Conservation (phyloP, 1,140 invertebrate species). For the Hermetia illucens region DNA sequence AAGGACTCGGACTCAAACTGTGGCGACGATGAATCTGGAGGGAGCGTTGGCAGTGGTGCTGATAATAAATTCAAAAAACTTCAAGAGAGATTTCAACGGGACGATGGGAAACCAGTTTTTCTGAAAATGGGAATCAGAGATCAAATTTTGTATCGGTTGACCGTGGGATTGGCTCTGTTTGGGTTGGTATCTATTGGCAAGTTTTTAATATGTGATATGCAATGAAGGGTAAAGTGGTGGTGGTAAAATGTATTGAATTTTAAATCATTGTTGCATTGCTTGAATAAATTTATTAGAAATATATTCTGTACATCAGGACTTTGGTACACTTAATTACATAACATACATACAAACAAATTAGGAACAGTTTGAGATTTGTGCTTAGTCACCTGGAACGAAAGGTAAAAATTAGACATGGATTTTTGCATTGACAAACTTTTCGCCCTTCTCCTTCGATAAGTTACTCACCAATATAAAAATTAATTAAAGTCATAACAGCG, state of each 20-base stretch:
- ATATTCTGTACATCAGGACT: no score
- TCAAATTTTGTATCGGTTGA: not conserved
- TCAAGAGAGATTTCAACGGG: not conserved
- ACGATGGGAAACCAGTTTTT: not conserved
- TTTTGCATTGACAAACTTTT: not conserved
- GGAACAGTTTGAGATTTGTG: not conserved
- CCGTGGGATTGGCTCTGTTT: not conserved
- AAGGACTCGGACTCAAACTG: no score
- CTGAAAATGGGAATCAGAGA: not conserved
- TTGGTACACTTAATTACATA: no score
- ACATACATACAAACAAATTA: not conserved
- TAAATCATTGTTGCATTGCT: no score
- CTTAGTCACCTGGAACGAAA: not conserved
- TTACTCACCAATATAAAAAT: conserved; percentile 31
- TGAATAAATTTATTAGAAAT: no score
- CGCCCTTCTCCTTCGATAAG: not conserved
- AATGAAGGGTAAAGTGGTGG: no score
- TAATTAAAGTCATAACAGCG: conserved; percentile 39
- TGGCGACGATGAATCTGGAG: no score
- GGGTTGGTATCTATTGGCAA: not conserved
- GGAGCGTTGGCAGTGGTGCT: no score
- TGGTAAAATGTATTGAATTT: no score
- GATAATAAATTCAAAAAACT: no score
- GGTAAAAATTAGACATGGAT: not conserved
- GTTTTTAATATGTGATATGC: not conserved